Percentiles rank a stretch among this genome's conserved stretches.
phyloP scores from a whole-genome alignment of 2,113 vertebrate genomes.

The Nannospalax galili region DNA sequence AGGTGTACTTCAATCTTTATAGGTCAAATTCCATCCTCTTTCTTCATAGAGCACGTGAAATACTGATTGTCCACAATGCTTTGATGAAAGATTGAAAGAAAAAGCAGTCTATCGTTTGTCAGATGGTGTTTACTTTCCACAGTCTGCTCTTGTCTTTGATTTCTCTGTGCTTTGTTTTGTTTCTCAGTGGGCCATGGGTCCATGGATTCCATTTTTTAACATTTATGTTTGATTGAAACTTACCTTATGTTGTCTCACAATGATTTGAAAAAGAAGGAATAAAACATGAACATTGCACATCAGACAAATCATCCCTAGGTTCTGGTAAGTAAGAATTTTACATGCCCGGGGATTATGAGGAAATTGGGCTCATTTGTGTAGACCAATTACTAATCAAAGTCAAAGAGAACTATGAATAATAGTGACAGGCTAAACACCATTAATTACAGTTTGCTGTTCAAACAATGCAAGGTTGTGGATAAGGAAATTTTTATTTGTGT shows the following conservation, averaged over 20 bases:
- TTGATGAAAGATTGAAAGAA: constrained; percentile 15
- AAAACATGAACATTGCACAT: background rate
- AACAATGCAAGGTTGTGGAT: background rate
- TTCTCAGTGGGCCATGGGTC: background rate
- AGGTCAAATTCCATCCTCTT: constrained; percentile 43
- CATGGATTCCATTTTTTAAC: background rate
- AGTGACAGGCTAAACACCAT: background rate
- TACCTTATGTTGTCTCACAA: background rate
- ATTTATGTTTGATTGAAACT: constrained; percentile 46
- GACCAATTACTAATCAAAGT: background rate
- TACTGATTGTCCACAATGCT: constrained; percentile 41
- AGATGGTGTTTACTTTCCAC: background rate
- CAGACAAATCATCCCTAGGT: background rate
- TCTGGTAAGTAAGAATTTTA: background rate
- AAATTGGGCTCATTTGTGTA: background rate
- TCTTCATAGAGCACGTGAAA: constrained; percentile 18
- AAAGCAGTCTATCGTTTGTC: constrained; percentile 22
- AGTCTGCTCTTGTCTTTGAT: background rate
- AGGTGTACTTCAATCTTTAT: constrained; percentile 73
- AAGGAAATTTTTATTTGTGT: background rate
- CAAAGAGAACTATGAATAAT: background rate
- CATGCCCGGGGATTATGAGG: background rate
- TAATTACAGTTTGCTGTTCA: background rate
- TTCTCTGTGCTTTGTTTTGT: constrained; percentile 35
- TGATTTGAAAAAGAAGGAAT: background rate